Base-by-base conservation (phyloP, 2,888 invertebrate species). In the Drosophila bunnanda region DNA sequence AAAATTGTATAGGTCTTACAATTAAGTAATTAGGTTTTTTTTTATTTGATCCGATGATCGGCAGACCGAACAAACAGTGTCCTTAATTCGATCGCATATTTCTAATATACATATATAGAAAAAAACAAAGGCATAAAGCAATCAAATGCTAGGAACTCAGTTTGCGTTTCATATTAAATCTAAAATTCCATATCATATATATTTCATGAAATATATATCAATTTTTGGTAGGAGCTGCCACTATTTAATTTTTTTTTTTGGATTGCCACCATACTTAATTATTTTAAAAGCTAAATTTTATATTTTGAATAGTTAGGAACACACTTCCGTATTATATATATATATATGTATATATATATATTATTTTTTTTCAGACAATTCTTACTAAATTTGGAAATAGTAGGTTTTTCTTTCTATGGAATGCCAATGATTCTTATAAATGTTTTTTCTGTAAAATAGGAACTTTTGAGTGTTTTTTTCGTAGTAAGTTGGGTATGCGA, bases 61-160 rank as follows among this genome's bases (percentile, higher is more conserved):
- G 76, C 61, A 39, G 7, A 60, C 78, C 76, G 76, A 76, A 77
- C 20, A 44, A 44, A 75, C 25, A 44, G 39, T 52, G 30, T 59
- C 20, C 62, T 50, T 44, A 41, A 43, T 25, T 64, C 32, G 53
- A 62, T 53, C 64, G 61, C 28, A 67, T 76, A 48, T 13, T 17
- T 70, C 61, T 78, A 70, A 80, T 77, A 72, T 77, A 76, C 17
- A 48, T 48, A 48, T 30, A 48, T 48, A 48, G 4, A 30, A 48
- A 75, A 82, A 80, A 87, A 81, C 77, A 82, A 83, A 80, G 80
- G 83, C 85, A 84, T 83, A 83, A 85, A 87, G 88, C 82, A 87
- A 76, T 79, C 78, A 65, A 80, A 77, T 89, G 80, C 84, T 86
- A 89, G 89, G 88, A 88, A 89, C 89, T 87, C 79, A 89, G 83